phyloP scores from a whole-genome alignment of 2,797 vertebrate species.

The Onychomys leucogaster region DNA sequence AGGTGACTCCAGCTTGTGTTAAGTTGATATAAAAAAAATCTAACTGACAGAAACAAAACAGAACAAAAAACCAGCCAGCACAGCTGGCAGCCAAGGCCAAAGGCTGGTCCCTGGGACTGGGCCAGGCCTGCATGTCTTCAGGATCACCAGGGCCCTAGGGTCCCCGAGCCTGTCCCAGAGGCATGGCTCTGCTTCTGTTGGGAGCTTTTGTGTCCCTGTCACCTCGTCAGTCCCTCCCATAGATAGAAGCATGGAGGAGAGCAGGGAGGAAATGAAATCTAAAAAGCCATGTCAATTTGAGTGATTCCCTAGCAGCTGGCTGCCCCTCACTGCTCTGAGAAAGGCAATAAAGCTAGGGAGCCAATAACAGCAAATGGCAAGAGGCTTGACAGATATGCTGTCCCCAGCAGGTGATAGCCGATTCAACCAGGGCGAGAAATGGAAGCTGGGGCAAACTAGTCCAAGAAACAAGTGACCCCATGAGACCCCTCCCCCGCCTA shows the following conservation, averaged over 20 bases:
- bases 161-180: background rate
- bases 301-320: conserved; percentile 81
- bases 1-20: background rate
- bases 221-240: conserved; percentile 51
- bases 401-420: conserved; percentile 83
- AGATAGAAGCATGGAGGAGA: conserved; percentile 73
- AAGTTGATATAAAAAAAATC: background rate
- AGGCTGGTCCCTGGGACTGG: background rate
- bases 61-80: background rate
- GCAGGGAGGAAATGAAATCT: conserved; percentile 74
- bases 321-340: conserved; percentile 80
- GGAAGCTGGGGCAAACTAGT: conserved; percentile 71
- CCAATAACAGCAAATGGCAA: conserved; percentile 80
- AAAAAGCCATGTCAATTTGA: conserved; percentile 80
- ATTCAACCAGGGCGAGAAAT: conserved; percentile 80
- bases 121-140: background rate
- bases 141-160: background rate
- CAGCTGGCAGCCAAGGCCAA: background rate
- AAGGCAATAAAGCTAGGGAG: conserved; percentile 83
- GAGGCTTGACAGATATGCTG: conserved; percentile 84
- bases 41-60: background rate
- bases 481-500: background rate
- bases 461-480: conserved; percentile 77
- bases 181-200: background rate
- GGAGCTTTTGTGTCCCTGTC: background rate